Evolutionary conservation across 1,140 invertebrate genomes (phyloP), one percentile per base, ranked within the genome.

Genomic region (Apis dorsata): DNA sequence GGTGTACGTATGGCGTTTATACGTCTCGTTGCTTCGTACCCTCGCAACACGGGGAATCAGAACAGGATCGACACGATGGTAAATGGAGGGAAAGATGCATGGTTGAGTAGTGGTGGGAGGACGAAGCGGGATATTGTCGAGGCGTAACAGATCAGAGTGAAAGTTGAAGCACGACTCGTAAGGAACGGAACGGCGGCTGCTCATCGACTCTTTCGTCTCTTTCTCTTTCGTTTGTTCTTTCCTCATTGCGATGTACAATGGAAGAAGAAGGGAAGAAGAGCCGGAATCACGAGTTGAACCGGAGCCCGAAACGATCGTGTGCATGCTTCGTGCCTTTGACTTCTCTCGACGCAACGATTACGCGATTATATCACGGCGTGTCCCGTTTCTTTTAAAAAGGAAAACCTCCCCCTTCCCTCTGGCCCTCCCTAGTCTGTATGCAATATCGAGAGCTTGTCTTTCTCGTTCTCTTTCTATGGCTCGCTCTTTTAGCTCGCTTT

Each of bases 81-180:
- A 78, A 24, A 15, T 12, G 24, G 13, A 34, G 66, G 21, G 13
- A 21, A 19, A 28, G 24, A 21, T 28, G 15, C 9, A 76, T 17
- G 17, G 15, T 49, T 7, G 53, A 28, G n/a, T 8, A 8, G 59
- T 21, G 55, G 51, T 53, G 68, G 60, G 49, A 65, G 53, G 15
- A 55, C 34, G 57, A 68, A 76, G 71, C 78, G 57, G 87, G 24
- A 79, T 85, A 89, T 89, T 83, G 82, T 89, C 88, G 87, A 89
- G 85, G 85, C 88, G 88, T 89, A 89, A 87, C 85, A 86, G 87
- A 89, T 89, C 88, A 90, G 84, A 90, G 91, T 90, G 90, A 92
- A 91, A 91, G 90, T 90, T 88, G 88, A 90, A 83, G 88, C 90
- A 91, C 90, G 87, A 90, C 84, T 90, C 75, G 28, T 28, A 62